phyloP scores from a whole-genome alignment of 1,140 invertebrate species.

The Caenorhabditis elegans region DNA sequence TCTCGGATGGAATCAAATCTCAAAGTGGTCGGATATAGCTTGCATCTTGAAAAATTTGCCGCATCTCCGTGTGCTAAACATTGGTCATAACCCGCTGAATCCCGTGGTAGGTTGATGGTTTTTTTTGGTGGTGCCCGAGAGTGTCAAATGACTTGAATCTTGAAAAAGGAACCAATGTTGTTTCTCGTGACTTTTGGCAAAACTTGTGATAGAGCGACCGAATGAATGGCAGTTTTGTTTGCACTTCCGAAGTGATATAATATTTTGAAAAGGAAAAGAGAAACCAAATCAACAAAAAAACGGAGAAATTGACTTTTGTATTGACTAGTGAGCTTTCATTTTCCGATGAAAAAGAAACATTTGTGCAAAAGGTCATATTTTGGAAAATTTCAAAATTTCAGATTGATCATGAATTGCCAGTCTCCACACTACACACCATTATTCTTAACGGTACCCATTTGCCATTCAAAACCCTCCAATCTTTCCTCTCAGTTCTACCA shows the following conservation, averaged over 20 bases:
- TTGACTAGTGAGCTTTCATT: too few relatives aligned
- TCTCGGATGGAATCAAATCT: slow-evolving; percentile 45
- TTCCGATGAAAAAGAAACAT: too few relatives aligned
- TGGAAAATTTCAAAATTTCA: too few relatives aligned
- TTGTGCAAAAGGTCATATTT: too few relatives aligned
- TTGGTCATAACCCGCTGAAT: slow-evolving; percentile 41
- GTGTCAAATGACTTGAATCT: not conserved
- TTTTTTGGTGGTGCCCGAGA: not conserved
- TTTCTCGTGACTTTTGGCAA: slow-evolving; percentile 6
- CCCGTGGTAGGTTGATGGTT: slow-evolving; percentile 1
- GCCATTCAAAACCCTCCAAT: slow-evolving; percentile 24
- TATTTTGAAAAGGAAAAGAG: not conserved
- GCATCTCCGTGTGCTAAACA: slow-evolving; percentile 36
- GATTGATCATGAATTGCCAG: slow-evolving; percentile 36
- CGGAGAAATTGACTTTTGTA: not conserved
- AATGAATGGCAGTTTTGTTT: slow-evolving; percentile 22
- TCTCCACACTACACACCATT: slow-evolving; percentile 27
- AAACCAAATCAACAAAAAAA: not conserved
- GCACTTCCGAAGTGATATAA: slow-evolving; percentile 1
- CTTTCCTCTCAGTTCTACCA: slow-evolving; percentile 30
- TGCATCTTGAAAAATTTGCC: slow-evolving; percentile 44
- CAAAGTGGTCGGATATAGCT: slow-evolving; percentile 35
- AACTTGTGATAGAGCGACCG: not conserved
- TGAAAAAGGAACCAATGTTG: not conserved
- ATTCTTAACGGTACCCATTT: slow-evolving; percentile 51